Conservation (phyloP, 2,797 vertebrate genomes). For the Cryptoprocta ferox region DNA sequence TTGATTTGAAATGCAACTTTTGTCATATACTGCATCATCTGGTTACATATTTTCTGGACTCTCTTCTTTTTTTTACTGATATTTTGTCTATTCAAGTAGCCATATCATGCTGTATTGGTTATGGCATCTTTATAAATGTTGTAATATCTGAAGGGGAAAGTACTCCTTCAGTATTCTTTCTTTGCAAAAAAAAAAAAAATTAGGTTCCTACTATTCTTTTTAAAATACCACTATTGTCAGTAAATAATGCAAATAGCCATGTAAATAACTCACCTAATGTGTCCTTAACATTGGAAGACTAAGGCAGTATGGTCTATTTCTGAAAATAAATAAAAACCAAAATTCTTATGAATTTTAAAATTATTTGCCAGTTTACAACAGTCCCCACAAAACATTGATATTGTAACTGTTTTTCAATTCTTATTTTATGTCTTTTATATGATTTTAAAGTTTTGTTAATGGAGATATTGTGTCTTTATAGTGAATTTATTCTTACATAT, state of each 20-base stretch:
- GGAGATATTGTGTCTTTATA: not conserved
- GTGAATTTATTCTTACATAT: slow-evolving; percentile 12
- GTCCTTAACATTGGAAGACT: not conserved
- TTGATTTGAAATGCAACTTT: not conserved
- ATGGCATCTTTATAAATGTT: not conserved
- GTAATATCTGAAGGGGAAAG: not conserved
- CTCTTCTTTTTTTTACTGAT: not conserved
- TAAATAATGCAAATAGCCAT: not conserved
- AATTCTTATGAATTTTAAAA: not conserved
- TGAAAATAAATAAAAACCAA: not conserved
- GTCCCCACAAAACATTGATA: not conserved
- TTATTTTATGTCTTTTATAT: not conserved
- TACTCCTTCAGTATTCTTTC: not conserved
- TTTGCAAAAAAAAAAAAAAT: not conserved
- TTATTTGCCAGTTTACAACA: not conserved
- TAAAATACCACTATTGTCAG: not conserved
- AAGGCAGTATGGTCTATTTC: not conserved
- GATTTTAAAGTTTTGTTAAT: not conserved
- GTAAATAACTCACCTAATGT: not conserved
- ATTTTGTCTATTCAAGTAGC: not conserved
- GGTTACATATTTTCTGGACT: not conserved
- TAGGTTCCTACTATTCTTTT: slow-evolving; percentile 10
- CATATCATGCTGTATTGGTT: not conserved
- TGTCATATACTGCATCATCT: not conserved
- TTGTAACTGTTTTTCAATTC: not conserved